Base-by-base conservation (phyloP, 35 echinoderm and acorn worm species). In the Holothuria glaberrima region DNA sequence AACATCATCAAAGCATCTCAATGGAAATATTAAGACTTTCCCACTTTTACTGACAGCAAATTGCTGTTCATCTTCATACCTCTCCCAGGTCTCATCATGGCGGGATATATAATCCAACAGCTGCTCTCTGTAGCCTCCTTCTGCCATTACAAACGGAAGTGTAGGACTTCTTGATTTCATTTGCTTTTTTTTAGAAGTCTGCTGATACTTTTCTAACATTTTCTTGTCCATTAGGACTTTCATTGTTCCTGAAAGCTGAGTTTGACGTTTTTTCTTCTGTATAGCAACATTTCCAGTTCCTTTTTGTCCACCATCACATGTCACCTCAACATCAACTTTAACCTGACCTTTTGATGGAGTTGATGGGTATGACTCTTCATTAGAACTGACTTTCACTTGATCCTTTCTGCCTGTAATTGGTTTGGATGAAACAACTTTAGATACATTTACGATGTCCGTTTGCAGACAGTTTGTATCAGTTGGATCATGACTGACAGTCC, bases 1-100 rank as follows among this genome's bases (percentile, higher is more conserved):
- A 12, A 21, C 12, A 45, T 24, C 10, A 50, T 48, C 26, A 26
- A 25, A 52, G 50, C 50, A 27, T n/a, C 22, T 78, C 80, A 84
- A 36, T 13, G 80, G 80, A 57, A 84, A 84, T 46, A 84, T 84
- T 46, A 84, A 58, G 20, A 84, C 80, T 22, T 84, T 84, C 6
- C 80, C 80, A 60, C 28, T 84, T 29, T 84, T 61, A 41, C 80
- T 84, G 57, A 84, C 80, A 61, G 80, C 80, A 84, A 84, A 84
- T 30, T 61, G 54, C 7, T 78, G 74, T 26, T 30, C n/a, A 59
- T 63, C 33, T 18, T 52, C 59, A 54, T 9, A 54, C 25, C 22
- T 33, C 57, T 84, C 80, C 52, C 25, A 84, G 5, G 80, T 84
- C 34, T 84, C 80, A 33, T 84, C 80, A 28, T 84, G 80, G 0